Percentiles rank a stretch among this genome's conserved stretches.
Evolutionary conservation across 2,797 vertebrate species (phyloP).

Genomic region (Myripristis murdjan): DNA sequence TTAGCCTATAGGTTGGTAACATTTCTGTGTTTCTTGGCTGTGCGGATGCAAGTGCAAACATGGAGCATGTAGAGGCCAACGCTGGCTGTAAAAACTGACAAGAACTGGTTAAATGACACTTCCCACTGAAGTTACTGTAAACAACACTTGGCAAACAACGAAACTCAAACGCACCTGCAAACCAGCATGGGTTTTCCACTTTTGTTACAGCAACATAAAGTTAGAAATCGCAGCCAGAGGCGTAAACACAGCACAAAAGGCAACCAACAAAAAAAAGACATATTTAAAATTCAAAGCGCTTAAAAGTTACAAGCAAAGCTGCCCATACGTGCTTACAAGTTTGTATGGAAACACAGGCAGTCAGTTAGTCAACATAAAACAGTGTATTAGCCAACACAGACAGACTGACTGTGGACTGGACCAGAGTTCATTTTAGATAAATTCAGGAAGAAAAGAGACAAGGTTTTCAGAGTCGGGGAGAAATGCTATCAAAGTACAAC

Average conservation of each 20-base stretch:
- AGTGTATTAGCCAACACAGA: not conserved
- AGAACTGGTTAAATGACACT: constrained; percentile 25
- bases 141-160: constrained; percentile 41
- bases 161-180: constrained; percentile 33
- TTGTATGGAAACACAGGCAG: constrained; percentile 14
- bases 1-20: constrained; percentile 5
- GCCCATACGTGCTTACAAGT: constrained; percentile 29
- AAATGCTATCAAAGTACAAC: constrained; percentile 41
- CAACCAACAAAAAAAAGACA: not conserved
- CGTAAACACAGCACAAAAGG: not conserved
- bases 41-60: constrained; percentile 37
- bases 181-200: not conserved
- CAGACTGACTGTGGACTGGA: not conserved
- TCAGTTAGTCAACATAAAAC: not conserved
- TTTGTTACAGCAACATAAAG: not conserved
- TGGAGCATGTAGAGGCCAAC: constrained; percentile 44
- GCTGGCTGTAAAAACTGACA: constrained; percentile 33
- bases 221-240: not conserved
- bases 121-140: constrained; percentile 59
- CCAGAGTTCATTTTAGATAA: not conserved
- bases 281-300: not conserved
- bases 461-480: constrained; percentile 22
- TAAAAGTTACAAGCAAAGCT: not conserved
- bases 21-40: not conserved
- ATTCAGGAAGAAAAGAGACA: constrained; percentile 46